phyloP scores from a whole-genome alignment of 2,888 invertebrate genomes.

The Podabrus alpinus region DNA sequence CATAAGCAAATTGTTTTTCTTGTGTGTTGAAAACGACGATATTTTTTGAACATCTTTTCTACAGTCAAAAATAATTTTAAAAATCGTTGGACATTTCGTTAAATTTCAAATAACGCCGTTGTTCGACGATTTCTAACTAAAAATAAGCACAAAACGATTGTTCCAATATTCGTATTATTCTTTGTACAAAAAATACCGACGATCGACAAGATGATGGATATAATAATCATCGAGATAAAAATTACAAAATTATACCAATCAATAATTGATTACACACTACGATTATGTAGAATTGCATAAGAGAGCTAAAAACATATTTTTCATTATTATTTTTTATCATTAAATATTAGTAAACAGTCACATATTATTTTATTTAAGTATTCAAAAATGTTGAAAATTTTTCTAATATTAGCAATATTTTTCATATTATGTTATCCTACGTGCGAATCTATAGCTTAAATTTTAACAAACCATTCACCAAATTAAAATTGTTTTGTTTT shows the following conservation, averaged over 20 bases:
- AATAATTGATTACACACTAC: constrained; percentile 46
- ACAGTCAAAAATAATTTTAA: constrained; percentile 28
- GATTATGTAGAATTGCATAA: constrained; percentile 36
- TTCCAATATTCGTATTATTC: constrained; percentile 25
- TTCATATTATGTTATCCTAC: constrained; percentile 7
- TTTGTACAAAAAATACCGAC: constrained; percentile 41
- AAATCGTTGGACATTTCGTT: constrained; percentile 35
- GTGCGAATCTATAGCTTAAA: constrained; percentile 19
- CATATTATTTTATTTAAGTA: constrained; percentile 39
- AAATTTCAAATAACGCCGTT: neutral
- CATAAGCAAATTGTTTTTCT: constrained; percentile 39
- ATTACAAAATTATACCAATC: constrained; percentile 41
- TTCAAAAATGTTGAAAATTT: constrained; percentile 39
- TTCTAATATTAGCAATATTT: constrained; percentile 25
- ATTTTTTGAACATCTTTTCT: constrained; percentile 21
- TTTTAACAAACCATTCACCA: constrained; percentile 10
- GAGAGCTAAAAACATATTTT: constrained; percentile 51
- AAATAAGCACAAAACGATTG: neutral
- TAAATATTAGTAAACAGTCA: constrained; percentile 47
- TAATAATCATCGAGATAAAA: constrained; percentile 32
- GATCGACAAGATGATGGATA: constrained; percentile 16
- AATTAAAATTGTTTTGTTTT: neutral
- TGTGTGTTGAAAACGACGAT: constrained; percentile 18
- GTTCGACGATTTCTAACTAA: neutral
- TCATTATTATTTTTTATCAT: constrained; percentile 31